Conservation (phyloP, 2,797 vertebrate species). For the Borostomias antarcticus region DNA sequence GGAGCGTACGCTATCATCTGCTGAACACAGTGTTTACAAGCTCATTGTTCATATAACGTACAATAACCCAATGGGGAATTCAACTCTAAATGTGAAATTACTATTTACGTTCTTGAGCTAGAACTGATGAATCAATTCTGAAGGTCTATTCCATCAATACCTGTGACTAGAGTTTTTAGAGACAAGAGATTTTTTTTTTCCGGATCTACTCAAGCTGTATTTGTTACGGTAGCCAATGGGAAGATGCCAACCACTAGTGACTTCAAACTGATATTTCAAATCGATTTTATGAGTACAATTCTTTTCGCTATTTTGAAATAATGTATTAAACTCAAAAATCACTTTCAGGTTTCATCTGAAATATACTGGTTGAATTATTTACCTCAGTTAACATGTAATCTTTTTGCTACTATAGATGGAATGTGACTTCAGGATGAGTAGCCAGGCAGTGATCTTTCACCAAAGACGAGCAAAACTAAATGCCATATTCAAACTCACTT, state of each 20-base stretch:
- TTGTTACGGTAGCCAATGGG: not conserved
- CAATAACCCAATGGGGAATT: conserved; percentile 44
- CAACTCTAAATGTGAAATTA: conserved; percentile 45
- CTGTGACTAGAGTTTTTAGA: conserved; percentile 19
- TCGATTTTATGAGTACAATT: not conserved
- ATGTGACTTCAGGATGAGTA: not conserved
- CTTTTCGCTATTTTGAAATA: not conserved
- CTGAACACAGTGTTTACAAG: conserved; percentile 49
- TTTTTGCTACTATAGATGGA: too few species aligned
- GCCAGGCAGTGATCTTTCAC: conserved; percentile 1
- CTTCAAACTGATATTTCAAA: not conserved
- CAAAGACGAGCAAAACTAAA: conserved; percentile 15
- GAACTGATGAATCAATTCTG: conserved; percentile 39
- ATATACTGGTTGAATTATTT: conserved; percentile 14
- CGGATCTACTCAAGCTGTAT: not conserved
- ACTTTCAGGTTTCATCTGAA: not conserved
- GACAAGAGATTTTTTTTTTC: not conserved
- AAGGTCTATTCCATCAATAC: conserved; percentile 32
- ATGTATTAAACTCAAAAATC: not conserved
- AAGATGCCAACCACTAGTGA: not conserved
- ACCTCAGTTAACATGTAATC: not conserved
- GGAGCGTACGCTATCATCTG: too few species aligned
- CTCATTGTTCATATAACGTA: conserved; percentile 37
- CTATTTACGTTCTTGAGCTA: conserved; percentile 27
- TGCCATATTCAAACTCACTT: not conserved